phyloP scores from a whole-genome alignment of 2,888 invertebrate genomes.

The Pollenia labialis region DNA sequence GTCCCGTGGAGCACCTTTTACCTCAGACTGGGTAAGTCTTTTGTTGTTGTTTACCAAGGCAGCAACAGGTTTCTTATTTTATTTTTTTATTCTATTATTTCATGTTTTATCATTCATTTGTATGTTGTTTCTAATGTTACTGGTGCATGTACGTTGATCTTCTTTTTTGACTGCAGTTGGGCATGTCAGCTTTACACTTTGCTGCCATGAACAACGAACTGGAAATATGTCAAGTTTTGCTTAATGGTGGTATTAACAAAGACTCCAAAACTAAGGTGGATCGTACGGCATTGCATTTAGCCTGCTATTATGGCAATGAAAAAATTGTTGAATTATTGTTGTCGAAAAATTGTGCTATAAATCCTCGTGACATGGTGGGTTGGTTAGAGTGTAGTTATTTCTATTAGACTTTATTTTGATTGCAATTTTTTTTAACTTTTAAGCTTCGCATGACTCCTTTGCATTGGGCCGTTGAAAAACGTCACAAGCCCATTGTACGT shows the following conservation, averaged over 20 bases:
- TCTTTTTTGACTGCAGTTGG: slow-evolving; percentile 86
- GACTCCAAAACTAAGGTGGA: slow-evolving; percentile 97
- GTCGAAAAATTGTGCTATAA: slow-evolving; percentile 88
- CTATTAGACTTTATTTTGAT: neutral
- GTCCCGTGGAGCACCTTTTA: slow-evolving; percentile 95
- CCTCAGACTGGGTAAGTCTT: slow-evolving; percentile 93
- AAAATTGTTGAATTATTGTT: slow-evolving; percentile 89
- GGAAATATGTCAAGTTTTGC: slow-evolving; percentile 91
- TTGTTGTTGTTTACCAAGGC: neutral
- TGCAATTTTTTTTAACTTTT: neutral
- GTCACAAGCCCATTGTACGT: slow-evolving; percentile 88
- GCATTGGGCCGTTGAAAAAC: slow-evolving; percentile 96
- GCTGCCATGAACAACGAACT: slow-evolving; percentile 92
- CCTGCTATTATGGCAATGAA: slow-evolving; percentile 92
- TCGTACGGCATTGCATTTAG: slow-evolving; percentile 95
- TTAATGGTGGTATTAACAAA: slow-evolving; percentile 93
- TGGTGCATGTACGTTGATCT: slow-evolving; percentile 62
- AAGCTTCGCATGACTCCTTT: slow-evolving; percentile 95
- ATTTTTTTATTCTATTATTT: slow-evolving; percentile 31
- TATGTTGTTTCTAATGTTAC: slow-evolving; percentile 30
- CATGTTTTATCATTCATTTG: slow-evolving; percentile 14
- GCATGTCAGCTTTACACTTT: slow-evolving; percentile 94
- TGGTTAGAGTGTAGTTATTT: neutral
- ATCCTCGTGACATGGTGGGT: slow-evolving; percentile 91
- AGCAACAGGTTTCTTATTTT: slow-evolving; percentile 70